Percentiles rank a stretch among this genome's conserved stretches.
Evolutionary conservation across 1,140 invertebrate species (phyloP).

Genomic region (Pseudoatta argentina): DNA sequence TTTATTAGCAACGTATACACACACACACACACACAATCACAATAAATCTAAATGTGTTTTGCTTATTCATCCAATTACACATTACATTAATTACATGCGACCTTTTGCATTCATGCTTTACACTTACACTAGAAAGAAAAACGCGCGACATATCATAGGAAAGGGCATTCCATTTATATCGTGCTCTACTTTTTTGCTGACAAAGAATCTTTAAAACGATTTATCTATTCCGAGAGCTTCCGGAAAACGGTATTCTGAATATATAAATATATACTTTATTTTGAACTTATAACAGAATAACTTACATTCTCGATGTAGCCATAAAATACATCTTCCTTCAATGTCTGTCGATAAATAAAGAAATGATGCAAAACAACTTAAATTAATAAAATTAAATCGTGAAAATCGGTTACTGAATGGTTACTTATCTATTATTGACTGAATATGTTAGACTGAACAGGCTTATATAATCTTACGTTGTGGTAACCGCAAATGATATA

Average conservation of each 20-base stretch:
- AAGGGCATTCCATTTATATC: conserved; percentile 51
- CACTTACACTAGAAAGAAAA: conserved; percentile 6
- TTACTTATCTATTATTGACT: not conserved
- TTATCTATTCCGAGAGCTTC: conserved; percentile 17
- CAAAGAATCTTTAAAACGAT: not conserved
- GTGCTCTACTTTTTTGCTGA: conserved; percentile 37
- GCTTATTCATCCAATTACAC: not conserved
- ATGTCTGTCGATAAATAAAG: not conserved
- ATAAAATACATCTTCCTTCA: conserved; percentile 3
- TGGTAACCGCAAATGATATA: conserved; percentile 34
- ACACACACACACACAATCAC: not conserved
- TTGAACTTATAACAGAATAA: not conserved
- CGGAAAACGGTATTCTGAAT: not conserved
- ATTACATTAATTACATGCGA: not conserved
- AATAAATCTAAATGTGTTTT: conserved; percentile 22
- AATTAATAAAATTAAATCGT: not conserved
- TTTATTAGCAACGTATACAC: not conserved
- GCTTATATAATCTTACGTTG: conserved; percentile 31
- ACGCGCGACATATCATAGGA: not conserved
- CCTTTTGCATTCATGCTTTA: conserved; percentile 12
- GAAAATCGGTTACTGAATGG: not conserved
- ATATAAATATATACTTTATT: not conserved
- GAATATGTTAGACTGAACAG: not conserved
- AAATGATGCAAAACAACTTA: not conserved
- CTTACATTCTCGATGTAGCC: not conserved